Percentiles rank a stretch among this genome's conserved stretches.
phyloP scores from a whole-genome alignment of 2,797 vertebrate species.

The Sebastes hubbsi region DNA sequence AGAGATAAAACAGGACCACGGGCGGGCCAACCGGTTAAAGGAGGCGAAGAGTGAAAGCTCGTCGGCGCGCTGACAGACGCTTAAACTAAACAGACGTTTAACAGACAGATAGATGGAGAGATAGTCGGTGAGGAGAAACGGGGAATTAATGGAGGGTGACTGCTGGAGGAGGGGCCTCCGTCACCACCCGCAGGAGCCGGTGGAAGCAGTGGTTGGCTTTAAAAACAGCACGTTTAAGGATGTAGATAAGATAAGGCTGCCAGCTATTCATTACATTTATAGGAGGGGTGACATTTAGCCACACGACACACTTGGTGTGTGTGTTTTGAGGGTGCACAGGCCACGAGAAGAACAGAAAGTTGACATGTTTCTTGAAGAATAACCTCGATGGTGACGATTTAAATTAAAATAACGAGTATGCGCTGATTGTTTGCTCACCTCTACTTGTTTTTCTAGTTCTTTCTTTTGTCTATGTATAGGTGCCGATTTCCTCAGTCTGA shows the following conservation, averaged over 20 bases:
- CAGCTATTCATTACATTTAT: conserved; percentile 55
- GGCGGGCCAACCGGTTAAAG: conserved; percentile 57
- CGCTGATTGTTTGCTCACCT: background rate
- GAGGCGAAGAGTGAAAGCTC: conserved; percentile 52
- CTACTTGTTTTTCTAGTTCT: background rate
- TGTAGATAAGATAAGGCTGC: conserved; percentile 59
- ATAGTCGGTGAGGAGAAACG: conserved; percentile 32
- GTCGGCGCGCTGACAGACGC: conserved; percentile 37
- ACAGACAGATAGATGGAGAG: conserved; percentile 55
- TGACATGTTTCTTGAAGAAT: background rate
- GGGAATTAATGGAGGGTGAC: conserved; percentile 52
- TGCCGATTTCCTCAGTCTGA: background rate
- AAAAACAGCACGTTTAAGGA: conserved; percentile 44
- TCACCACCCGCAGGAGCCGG: conserved; percentile 46
- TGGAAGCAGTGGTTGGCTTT: conserved; percentile 26
- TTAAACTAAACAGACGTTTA: conserved; percentile 64
- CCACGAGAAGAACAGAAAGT: background rate
- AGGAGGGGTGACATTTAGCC: conserved; percentile 61
- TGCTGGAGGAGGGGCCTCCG: conserved; percentile 44
- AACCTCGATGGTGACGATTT: background rate
- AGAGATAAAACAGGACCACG: conserved; percentile 26
- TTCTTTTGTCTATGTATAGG: background rate
- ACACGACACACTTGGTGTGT: conserved; percentile 12
- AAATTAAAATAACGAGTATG: background rate
- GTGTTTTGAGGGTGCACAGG: background rate